Conservation (phyloP, 2,797 vertebrate genomes). For the Thunnus albacares region DNA sequence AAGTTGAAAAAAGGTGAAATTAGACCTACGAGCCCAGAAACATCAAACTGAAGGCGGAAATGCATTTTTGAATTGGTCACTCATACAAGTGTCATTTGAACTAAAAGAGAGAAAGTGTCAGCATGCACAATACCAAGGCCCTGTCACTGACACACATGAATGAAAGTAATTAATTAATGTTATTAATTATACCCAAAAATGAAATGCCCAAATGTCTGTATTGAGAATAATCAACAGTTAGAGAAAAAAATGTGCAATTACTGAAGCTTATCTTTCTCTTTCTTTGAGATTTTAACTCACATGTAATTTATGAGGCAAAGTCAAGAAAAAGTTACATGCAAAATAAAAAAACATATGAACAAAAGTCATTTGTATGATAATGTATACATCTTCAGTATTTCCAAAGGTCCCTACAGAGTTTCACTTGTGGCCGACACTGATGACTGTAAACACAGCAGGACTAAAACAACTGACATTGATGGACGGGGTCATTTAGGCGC, state of each 20-base stretch:
- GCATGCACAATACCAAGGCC: not conserved
- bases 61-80: not conserved
- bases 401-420: not conserved
- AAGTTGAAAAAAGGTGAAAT: not conserved
- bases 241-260: not conserved
- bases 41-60: not conserved
- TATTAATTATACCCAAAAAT: not conserved
- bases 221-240: no score
- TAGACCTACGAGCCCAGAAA: not conserved
- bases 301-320: not conserved
- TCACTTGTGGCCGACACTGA: not conserved
- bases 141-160: not conserved
- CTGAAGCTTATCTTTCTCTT: not conserved
- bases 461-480: conserved; percentile 67
- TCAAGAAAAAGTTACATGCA: not conserved
- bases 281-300: not conserved
- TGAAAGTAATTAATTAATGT: not conserved
- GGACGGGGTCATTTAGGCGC: conserved; percentile 40
- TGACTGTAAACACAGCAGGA: conserved; percentile 60
- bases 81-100: not conserved
- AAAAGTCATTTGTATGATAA: not conserved
- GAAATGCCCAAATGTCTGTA: not conserved
- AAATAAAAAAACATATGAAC: not conserved
- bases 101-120: not conserved
- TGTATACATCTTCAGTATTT: not conserved